These are phyloP conservation scores for Melanitta fusca DNA, from an alignment of 2,797 vertebrate species.

Conservation along the genomic window DNA sequence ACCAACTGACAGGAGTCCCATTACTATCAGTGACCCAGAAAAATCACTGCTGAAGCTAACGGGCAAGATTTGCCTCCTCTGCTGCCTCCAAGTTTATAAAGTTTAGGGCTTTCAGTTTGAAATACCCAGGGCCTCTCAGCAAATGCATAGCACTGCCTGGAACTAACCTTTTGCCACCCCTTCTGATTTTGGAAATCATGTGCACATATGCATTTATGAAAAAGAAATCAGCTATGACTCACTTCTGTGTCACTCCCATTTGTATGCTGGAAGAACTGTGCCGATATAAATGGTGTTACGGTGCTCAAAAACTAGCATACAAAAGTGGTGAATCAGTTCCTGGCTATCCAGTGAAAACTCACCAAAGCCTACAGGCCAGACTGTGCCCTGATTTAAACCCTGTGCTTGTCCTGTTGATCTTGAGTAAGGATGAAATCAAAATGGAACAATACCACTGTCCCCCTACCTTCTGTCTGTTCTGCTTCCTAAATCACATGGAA, in stretches of 20 bases:
- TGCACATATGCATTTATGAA: slow-evolving; percentile 42
- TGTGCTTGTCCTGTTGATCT: background rate
- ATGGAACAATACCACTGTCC: background rate
- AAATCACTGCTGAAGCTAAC: background rate
- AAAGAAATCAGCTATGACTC: slow-evolving; percentile 36
- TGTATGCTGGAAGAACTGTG: slow-evolving; percentile 21
- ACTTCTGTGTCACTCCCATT: slow-evolving; percentile 53
- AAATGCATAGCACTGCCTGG: background rate
- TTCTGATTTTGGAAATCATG: slow-evolving; percentile 68
- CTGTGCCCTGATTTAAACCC: slow-evolving; percentile 10
- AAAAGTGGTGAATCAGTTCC: slow-evolving; percentile 24
- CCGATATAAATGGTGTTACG: background rate
- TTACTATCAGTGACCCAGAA: slow-evolving; percentile 31
- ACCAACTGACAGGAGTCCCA: background rate
- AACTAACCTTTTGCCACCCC: slow-evolving; percentile 45
- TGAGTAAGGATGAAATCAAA: background rate
- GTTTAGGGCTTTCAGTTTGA: background rate
- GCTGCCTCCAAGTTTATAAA: background rate
- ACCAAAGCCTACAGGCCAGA: background rate
- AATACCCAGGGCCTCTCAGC: background rate
- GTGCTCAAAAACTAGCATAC: background rate
- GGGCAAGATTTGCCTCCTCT: background rate
- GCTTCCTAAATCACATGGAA: background rate
- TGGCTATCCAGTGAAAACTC: background rate
- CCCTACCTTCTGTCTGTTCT: background rate